Evolutionary conservation across 2,113 vertebrate genomes (phyloP), one percentile per base, ranked within the genome.

Genomic region (Salvelinus fontinalis): DNA sequence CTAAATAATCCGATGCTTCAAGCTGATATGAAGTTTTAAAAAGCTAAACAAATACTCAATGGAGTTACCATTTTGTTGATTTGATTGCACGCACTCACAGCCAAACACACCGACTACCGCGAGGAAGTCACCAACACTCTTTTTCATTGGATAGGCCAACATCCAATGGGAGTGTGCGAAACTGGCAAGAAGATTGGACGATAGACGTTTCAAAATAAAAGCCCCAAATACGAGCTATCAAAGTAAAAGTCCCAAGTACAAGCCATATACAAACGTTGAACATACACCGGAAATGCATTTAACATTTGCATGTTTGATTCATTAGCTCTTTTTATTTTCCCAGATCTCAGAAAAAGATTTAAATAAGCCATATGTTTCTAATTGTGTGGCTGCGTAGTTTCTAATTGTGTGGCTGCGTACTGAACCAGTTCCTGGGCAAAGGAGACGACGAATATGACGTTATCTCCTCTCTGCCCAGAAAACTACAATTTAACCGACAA

Each of bases 31-130:
- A 34, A 34, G 34, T 34, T 34, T 34, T 34, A 7, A 34, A 34
- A n/a, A n/a, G 22, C 60, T n/a, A 62, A 62, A 62, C 2, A 62
- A n/a, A n/a, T 62, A 3, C 12, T 80, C 6, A 44, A 83, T 77
- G 75, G 3, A 51, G 11, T 51, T 62, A 62, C 60, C n/a, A 62
- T 62, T 62, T 24, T 62, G 60, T 8, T 24, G 7, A 2, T 62
- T 20, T 0, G 22, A 20, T 51, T 1, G 49, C 14, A 51, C 14
- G 14, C 49, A 16, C 11, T 16, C 14, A 16, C 14, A 64, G 1
- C 2, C 60, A 64, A n/a, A 24, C 60, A 64, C 60, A 62, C 16
- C 2, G 5, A 16, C 8, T 11, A 7, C n/a, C 5, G n/a, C 18
- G 20, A n/a, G 22, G 5, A 20, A n/a, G 34, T 34, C 34, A n/a